A percentile compares a stretch with the other conserved stretches of the same genome.
Conservation (phyloP, 2,113 vertebrate species). For the Miniopterus natalensis region DNA sequence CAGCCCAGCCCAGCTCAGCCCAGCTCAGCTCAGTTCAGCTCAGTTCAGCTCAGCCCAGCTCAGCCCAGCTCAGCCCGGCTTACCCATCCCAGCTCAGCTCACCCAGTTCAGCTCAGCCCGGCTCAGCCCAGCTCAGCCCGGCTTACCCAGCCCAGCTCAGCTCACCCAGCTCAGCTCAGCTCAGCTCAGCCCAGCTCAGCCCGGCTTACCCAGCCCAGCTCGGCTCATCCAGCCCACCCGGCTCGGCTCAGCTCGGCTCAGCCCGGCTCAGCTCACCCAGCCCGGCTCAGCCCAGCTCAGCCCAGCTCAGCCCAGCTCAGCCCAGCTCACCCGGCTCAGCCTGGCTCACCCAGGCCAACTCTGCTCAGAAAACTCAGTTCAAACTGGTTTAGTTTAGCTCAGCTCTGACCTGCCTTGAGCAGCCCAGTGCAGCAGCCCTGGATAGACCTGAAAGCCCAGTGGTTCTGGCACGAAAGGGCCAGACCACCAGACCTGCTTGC, state of each 20-base stretch:
- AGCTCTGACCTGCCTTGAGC: neutral
- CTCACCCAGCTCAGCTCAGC: too few species aligned
- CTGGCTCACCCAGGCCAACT: accelerated
- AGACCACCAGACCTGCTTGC: accelerated
- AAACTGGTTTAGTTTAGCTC: accelerated
- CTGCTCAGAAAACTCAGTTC: neutral
- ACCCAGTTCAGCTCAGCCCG: too few species aligned
- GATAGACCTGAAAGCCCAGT: too few species aligned
- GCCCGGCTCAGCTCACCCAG: neutral
- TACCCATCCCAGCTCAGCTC: neutral
- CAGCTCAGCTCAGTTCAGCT: neutral
- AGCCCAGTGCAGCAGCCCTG: neutral
- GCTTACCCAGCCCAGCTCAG: neutral
- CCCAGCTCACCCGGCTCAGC: accelerated
- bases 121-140: neutral
- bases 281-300: neutral
- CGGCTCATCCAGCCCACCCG: neutral
- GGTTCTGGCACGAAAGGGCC: neutral
- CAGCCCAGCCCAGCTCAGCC: accelerated
- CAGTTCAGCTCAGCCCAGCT: neutral
- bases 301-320: neutral
- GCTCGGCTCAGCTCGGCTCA: neutral
- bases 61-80: too few species aligned
- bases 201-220: accelerated
- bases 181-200: too few species aligned